Percentiles rank a stretch among this genome's conserved stretches.
Conservation (phyloP, 2,797 vertebrate genomes). For the Anomalospiza imberbis region DNA sequence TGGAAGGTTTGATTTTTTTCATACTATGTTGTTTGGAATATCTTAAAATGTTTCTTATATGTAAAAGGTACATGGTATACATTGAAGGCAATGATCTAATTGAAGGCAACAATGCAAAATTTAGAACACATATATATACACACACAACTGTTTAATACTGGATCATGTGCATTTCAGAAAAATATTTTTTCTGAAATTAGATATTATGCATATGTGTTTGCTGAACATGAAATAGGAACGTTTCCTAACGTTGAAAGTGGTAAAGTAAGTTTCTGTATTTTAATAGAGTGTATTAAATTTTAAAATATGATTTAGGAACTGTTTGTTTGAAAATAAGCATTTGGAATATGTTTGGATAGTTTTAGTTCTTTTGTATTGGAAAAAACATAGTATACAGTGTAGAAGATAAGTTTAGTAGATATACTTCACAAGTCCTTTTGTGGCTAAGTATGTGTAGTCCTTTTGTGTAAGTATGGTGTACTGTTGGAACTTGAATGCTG, state of each 20-base stretch:
- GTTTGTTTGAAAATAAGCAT: neutral
- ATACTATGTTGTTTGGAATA: neutral
- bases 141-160: neutral
- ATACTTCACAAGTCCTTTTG: neutral
- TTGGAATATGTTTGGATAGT: neutral
- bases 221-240: neutral
- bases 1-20: neutral
- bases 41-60: neutral
- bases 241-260: neutral
- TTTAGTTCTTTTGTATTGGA: neutral
- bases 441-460: too few relatives aligned
- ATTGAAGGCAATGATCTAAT: neutral
- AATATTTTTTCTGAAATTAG: neutral
- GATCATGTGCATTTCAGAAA: neutral
- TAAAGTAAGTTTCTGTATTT: neutral
- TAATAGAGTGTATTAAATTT: neutral
- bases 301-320: neutral
- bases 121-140: neutral
- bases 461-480: neutral
- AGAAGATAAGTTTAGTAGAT: neutral
- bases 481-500: neutral
- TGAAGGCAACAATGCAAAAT: neutral
- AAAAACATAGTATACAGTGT: neutral
- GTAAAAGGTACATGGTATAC: neutral
- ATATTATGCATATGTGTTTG: neutral